phyloP scores from a whole-genome alignment of 1,140 invertebrate species.

The Zaprionus nigranus region DNA sequence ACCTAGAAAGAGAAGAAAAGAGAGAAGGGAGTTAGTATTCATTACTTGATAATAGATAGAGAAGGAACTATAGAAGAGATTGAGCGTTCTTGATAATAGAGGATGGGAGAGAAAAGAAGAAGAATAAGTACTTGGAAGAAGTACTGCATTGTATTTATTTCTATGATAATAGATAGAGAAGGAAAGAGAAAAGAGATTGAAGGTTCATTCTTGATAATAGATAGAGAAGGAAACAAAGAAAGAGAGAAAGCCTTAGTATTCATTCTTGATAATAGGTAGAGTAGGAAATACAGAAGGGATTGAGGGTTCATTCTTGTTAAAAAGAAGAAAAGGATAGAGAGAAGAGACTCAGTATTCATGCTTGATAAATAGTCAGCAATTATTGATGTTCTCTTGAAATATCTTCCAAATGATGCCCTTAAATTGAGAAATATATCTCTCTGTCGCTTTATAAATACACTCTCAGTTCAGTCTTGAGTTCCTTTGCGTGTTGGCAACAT shows the following conservation, averaged over 20 bases:
- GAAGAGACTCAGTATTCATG: too few relatives aligned
- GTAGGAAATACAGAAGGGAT: too few relatives aligned
- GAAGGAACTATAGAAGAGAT: too few relatives aligned
- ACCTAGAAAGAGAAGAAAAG: constrained; percentile 50
- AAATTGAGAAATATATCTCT: background rate
- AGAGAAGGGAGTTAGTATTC: constrained; percentile 15
- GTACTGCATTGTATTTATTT: constrained; percentile 21
- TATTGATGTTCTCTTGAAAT: background rate
- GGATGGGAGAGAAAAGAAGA: too few relatives aligned
- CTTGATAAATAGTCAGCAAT: background rate
- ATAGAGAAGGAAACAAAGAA: background rate
- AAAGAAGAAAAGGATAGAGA: background rate
- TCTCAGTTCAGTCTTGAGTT: constrained; percentile 14
- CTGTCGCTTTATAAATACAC: background rate
- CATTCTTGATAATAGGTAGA: too few relatives aligned
- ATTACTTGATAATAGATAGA: background rate
- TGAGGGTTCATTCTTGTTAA: too few relatives aligned
- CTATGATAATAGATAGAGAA: background rate
- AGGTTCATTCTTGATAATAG: too few relatives aligned
- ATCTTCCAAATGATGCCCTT: background rate
- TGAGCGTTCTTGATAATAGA: too few relatives aligned
- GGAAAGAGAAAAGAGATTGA: background rate
- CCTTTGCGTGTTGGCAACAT: constrained; percentile 44
- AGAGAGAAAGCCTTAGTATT: background rate
- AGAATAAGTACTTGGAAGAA: background rate